These are phyloP conservation scores for Nemotelus nigrinus DNA, from an alignment of 2,888 invertebrate species.

Conservation along the genomic window DNA sequence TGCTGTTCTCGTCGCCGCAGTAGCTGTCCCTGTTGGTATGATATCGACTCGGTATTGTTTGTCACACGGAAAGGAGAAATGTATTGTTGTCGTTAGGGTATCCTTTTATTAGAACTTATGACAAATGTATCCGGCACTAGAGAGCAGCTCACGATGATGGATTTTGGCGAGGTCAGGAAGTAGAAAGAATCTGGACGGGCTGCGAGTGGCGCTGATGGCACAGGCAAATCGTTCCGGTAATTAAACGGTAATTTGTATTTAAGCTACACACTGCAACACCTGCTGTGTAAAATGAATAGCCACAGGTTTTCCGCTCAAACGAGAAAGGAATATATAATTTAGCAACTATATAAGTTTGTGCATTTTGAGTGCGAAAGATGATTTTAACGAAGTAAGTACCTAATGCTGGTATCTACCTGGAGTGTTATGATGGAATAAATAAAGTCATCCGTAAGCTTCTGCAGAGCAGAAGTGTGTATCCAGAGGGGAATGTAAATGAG, in stretches of 20 bases:
- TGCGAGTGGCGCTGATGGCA: not conserved
- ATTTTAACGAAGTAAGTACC: too few species aligned
- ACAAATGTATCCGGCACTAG: conserved; percentile 23
- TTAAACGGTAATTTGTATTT: conserved; percentile 35
- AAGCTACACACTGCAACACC: not conserved
- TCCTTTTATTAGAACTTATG: conserved; percentile 41
- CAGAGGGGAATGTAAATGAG: too few species aligned
- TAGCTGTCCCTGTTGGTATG: not conserved
- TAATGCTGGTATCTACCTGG: too few species aligned
- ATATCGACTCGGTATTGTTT: not conserved
- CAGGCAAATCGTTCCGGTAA: conserved; percentile 1
- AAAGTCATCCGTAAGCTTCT: too few species aligned
- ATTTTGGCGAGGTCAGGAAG: not conserved
- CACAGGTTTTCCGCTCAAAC: not conserved
- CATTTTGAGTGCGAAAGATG: too few species aligned
- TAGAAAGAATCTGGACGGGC: not conserved
- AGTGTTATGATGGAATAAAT: too few species aligned
- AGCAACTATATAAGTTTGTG: too few species aligned
- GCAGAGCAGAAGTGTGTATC: too few species aligned
- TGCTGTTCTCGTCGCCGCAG: not conserved
- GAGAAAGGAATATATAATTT: too few species aligned
- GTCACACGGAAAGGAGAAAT: not conserved
- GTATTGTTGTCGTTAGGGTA: conserved; percentile 36
- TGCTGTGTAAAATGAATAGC: not conserved
- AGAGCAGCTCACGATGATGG: not conserved